Conservation (phyloP, 2,888 invertebrate genomes). For the Octonoba sinensis region DNA sequence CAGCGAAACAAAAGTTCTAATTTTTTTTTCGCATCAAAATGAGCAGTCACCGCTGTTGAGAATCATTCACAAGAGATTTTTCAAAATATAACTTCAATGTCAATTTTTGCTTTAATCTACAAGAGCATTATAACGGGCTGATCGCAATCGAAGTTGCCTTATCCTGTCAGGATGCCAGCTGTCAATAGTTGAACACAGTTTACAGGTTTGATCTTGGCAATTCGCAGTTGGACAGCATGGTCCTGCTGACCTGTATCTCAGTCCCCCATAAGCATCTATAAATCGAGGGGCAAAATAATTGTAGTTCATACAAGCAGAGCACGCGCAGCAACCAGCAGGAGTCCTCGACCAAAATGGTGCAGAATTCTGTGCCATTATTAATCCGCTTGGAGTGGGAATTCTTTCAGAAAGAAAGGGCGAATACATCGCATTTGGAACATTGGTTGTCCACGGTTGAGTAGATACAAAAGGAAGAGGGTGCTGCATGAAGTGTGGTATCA, state of each 20-base stretch:
- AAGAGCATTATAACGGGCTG: slow-evolving; percentile 48
- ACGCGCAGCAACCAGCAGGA: slow-evolving; percentile 22
- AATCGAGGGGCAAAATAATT: slow-evolving; percentile 26
- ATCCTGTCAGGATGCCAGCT: slow-evolving; percentile 46
- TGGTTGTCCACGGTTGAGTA: slow-evolving; percentile 19
- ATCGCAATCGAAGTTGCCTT: slow-evolving; percentile 35
- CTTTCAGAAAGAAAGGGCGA: slow-evolving; percentile 21
- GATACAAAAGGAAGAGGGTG: neutral
- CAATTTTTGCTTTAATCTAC: slow-evolving; percentile 19
- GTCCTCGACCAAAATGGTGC: slow-evolving; percentile 30
- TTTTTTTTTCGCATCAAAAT: too few relatives aligned
- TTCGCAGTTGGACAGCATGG: slow-evolving; percentile 18
- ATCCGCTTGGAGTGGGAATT: slow-evolving; percentile 12
- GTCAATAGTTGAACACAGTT: slow-evolving; percentile 22
- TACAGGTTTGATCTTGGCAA: slow-evolving; percentile 37
- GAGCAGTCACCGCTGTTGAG: too few relatives aligned
- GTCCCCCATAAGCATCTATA: slow-evolving; percentile 25
- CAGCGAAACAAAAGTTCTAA: too few relatives aligned
- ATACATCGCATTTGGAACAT: neutral
- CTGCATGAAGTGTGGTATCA: neutral
- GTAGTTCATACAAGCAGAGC: slow-evolving; percentile 43
- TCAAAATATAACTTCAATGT: too few relatives aligned
- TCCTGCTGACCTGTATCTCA: slow-evolving; percentile 22
- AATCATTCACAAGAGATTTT: too few relatives aligned
- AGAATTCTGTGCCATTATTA: slow-evolving; percentile 19